These are phyloP conservation scores for Damaliscus lunatus DNA, from an alignment of 2,113 vertebrate species.

Conservation along the genomic window DNA sequence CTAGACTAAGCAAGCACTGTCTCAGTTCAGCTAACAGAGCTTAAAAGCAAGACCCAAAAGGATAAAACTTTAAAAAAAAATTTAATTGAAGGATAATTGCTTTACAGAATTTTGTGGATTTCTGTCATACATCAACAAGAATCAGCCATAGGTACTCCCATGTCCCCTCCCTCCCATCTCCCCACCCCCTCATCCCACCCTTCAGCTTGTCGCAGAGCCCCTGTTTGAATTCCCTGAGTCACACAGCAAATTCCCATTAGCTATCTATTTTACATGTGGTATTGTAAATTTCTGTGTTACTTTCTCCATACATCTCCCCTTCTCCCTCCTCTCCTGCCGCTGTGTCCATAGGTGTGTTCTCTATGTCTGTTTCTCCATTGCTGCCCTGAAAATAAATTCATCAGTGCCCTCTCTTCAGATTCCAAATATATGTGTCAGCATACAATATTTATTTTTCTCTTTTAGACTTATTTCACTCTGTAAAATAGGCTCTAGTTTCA, in stretches of 20 bases:
- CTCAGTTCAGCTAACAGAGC: not conserved
- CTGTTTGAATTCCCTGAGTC: not conserved
- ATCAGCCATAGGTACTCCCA: not conserved
- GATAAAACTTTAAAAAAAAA: not conserved
- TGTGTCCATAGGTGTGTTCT: rapidly evolving
- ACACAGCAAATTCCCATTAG: not conserved
- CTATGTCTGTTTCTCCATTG: not conserved
- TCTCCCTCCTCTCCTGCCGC: not conserved
- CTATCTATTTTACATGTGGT: not conserved
- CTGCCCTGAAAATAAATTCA: not conserved
- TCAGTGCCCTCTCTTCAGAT: not conserved
- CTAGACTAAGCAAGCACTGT: not conserved
- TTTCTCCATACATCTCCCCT: not conserved
- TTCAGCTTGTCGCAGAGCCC: not conserved
- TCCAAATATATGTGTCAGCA: not conserved
- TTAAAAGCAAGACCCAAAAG: not conserved
- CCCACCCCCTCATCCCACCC: not conserved
- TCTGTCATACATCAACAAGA: not conserved
- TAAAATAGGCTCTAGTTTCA: not conserved
- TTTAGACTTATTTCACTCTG: not conserved
- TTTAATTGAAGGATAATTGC: not conserved
- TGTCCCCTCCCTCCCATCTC: not conserved
- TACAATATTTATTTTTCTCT: not conserved
- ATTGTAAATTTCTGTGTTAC: not conserved
- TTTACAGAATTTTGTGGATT: not conserved